phyloP scores from a whole-genome alignment of 2,113 vertebrate genomes.

The Ptilorrhoa leucosticta region DNA sequence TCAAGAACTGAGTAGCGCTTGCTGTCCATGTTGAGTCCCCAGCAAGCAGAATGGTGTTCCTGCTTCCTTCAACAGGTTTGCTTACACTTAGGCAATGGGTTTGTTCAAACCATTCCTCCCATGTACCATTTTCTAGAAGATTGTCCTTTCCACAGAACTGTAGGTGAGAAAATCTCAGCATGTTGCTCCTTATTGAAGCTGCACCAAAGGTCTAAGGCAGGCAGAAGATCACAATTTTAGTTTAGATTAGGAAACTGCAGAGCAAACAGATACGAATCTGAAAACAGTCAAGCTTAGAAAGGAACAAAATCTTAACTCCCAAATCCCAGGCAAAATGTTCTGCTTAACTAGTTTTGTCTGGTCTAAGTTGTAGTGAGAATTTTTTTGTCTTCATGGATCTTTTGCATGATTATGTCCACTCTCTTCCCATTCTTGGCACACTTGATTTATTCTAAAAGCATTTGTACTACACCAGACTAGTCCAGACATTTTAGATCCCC shows the following conservation, averaged over 20 bases:
- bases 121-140: not conserved
- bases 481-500: not conserved
- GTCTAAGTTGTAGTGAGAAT: not conserved
- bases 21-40: not conserved
- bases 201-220: not conserved
- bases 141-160: not conserved
- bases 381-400: not conserved
- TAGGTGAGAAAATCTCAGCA: not conserved
- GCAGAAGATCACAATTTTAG: not conserved
- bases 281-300: not conserved
- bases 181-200: not conserved
- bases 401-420: not conserved
- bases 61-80: not conserved
- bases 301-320: not conserved
- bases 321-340: not conserved
- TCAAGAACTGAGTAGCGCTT: not conserved
- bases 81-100: not conserved
- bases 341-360: not conserved
- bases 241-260: not conserved
- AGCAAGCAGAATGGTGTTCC: not conserved
- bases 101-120: not conserved
- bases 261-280: rapidly evolving
- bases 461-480: not conserved
- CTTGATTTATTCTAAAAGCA: not conserved
- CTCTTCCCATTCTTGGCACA: not conserved